Base-by-base conservation (phyloP, 2,113 vertebrate genomes). In the Thinocorus orbignyianus region DNA sequence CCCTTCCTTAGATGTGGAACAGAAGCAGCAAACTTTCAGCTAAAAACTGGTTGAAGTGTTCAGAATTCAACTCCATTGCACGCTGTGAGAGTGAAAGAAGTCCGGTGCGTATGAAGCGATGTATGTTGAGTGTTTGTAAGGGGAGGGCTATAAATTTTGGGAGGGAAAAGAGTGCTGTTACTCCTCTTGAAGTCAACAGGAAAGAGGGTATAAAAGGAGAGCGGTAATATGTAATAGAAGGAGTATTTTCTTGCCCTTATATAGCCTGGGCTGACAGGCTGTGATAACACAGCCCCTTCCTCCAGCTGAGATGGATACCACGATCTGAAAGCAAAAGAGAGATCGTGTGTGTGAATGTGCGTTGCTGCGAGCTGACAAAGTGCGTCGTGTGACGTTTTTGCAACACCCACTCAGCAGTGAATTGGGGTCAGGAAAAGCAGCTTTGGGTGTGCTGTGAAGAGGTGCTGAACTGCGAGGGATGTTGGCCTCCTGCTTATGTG, bases 261-360 rank as follows among this genome's bases (percentile, higher is more conserved):
- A 8, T 64, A 78, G 64, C 54, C 33, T 72, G 7, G 24, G 88
- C 7, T 52, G 28, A 28, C 51, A 52, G 49, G 51, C 79, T 76
- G 1, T 33, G 37, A 6, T 24, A 46, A 30, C 0, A 0, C 37
- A 58, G 1, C 65, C 16, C 25, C 17, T 92, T 41, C 52, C 64
- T 82, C 33, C 52, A 82, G 52, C 74, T 26, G 25, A 78, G 55
- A 10, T 19, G 17, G n/a, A 25, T 33, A 20, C 2, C 25, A 7
- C 24, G 66, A 20, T 11, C 57, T 28, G 65, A n/a, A 68, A 86
- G 48, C 26, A 8, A 3, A 28, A 80, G 48, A 26, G 48, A 23
- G 31, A 5, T 16, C 22, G 25, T 44, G n/a, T 35, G 42, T 72
- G 30, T 55, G 42, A 51, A 10, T 18, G 4, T 2, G 9, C 33